Conservation (phyloP, 2,113 vertebrate species). For the Cinclus cinclus region DNA sequence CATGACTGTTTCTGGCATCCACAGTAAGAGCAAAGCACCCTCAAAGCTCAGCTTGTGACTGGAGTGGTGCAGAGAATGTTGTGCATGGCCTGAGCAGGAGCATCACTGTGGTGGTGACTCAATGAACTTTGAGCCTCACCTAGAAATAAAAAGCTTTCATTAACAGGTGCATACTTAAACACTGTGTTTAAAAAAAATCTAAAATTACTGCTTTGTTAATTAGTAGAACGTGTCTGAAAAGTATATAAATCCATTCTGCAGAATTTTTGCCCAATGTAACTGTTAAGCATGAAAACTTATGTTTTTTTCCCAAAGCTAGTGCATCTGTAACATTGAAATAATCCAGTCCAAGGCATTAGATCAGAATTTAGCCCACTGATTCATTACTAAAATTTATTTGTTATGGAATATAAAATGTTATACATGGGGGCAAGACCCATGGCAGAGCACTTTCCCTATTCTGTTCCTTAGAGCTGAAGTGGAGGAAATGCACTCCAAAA, state of each 20-base stretch:
- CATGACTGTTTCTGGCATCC: not conserved
- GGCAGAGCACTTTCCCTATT: not conserved
- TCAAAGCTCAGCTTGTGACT: not conserved
- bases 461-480: not conserved
- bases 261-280: not conserved
- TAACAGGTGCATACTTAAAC: accelerated
- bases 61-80: accelerated
- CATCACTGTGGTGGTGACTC: not conserved
- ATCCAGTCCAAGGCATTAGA: not conserved
- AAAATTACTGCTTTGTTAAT: not conserved
- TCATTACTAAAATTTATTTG: not conserved
- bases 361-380: not conserved
- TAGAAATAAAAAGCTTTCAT: not conserved
- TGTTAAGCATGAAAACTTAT: not conserved
- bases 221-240: not conserved
- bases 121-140: not conserved
- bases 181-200: not conserved
- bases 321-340: not conserved
- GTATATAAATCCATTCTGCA: not conserved
- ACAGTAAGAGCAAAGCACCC: accelerated
- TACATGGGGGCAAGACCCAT: not conserved
- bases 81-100: not conserved
- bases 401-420: not conserved
- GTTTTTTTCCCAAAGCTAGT: not conserved
- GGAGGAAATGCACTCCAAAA: not conserved